These are phyloP conservation scores for Enteromius radiatus DNA, from an alignment of 2,797 vertebrate species.

Conservation along the genomic window DNA sequence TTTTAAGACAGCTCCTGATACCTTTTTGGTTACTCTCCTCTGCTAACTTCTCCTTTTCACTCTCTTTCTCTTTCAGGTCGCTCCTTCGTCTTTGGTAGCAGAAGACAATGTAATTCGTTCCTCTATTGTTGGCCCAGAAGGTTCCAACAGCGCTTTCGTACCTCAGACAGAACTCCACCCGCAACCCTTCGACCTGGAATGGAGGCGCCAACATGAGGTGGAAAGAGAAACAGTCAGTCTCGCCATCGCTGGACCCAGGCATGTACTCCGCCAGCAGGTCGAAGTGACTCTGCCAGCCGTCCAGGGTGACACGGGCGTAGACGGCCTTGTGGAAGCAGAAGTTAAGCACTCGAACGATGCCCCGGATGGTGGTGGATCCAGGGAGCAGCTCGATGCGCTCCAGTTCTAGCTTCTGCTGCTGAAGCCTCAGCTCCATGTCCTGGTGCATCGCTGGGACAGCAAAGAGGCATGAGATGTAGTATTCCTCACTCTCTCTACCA, in stretches of 20 bases:
- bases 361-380: slow-evolving; percentile 83
- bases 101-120: slow-evolving; percentile 88
- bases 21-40: slow-evolving; percentile 70
- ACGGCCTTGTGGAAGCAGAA: slow-evolving; percentile 89
- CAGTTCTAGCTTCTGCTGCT: slow-evolving; percentile 83
- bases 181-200: slow-evolving; percentile 80
- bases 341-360: slow-evolving; percentile 89
- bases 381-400: slow-evolving; percentile 86
- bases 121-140: slow-evolving; percentile 93
- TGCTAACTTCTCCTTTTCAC: slow-evolving; percentile 50
- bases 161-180: slow-evolving; percentile 92
- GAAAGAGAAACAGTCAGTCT: slow-evolving; percentile 91
- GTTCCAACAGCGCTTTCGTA: slow-evolving; percentile 86
- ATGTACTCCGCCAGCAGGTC: slow-evolving; percentile 91
- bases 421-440: slow-evolving; percentile 82
- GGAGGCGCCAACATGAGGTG: slow-evolving; percentile 86
- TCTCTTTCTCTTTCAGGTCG: slow-evolving; percentile 49
- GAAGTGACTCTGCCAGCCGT: slow-evolving; percentile 87
- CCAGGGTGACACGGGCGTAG: slow-evolving; percentile 84
- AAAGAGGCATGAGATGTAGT: slow-evolving; percentile 85
- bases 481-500: slow-evolving; percentile 74
- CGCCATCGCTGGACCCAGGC: slow-evolving; percentile 88
- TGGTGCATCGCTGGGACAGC: slow-evolving; percentile 79
- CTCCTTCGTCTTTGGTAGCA: slow-evolving; percentile 82
- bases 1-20: slow-evolving; percentile 92